These are phyloP conservation scores for Enteromius fasciolatus DNA, from an alignment of 2,797 vertebrate species.

Conservation along the genomic window DNA sequence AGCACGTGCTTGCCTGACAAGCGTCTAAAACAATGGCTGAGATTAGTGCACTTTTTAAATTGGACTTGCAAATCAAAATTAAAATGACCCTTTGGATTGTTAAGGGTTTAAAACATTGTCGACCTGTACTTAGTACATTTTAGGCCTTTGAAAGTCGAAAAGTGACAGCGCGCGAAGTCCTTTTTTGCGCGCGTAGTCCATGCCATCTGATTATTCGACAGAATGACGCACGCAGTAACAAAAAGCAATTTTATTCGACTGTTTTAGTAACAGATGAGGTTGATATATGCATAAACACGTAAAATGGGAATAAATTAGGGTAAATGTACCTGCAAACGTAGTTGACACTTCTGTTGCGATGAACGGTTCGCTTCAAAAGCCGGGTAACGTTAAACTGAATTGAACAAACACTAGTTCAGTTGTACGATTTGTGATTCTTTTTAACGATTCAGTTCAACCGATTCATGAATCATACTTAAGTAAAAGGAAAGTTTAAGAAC, in stretches of 20 bases:
- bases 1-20: neutral
- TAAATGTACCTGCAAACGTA: slow-evolving; percentile 6
- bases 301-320: neutral
- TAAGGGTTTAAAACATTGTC: neutral
- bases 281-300: neutral
- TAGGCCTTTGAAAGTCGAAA: neutral
- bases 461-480: neutral
- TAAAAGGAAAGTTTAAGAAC: neutral
- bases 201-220: neutral
- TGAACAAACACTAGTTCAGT: neutral
- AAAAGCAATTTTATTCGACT: neutral
- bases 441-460: neutral
- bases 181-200: neutral
- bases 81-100: neutral
- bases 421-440: neutral
- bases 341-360: neutral
- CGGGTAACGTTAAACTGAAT: neutral
- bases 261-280: neutral
- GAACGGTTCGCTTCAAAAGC: neutral
- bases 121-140: neutral
- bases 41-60: neutral
- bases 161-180: neutral
- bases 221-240: neutral
- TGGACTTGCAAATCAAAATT: neutral
- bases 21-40: neutral